phyloP scores from a whole-genome alignment of 2,888 invertebrate species.

The Pseudococcus longispinus region DNA sequence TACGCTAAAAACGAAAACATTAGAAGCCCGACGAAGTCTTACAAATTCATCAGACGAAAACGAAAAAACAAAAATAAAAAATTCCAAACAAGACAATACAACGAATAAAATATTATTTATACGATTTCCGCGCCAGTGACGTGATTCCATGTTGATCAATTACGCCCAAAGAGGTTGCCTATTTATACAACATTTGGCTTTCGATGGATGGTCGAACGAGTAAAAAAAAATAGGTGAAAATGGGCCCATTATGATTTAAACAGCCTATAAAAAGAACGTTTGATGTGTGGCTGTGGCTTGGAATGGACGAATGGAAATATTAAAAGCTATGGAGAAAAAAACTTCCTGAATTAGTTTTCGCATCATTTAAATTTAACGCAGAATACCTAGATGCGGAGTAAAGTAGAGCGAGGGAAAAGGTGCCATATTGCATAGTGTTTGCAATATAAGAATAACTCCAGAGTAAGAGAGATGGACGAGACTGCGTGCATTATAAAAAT shows the following conservation, averaged over 20 bases:
- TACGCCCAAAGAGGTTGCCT: background rate
- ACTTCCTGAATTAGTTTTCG: background rate
- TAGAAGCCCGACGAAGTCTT: background rate
- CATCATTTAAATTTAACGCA: slow-evolving; percentile 24
- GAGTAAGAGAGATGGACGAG: background rate
- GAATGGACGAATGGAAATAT: background rate
- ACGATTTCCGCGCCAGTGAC: background rate
- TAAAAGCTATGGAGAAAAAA: background rate
- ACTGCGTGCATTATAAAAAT: slow-evolving; percentile 10
- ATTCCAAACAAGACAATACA: background rate
- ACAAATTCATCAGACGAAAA: background rate
- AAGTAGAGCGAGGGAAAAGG: background rate
- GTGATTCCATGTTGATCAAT: background rate
- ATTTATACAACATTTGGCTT: background rate
- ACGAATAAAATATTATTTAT: background rate
- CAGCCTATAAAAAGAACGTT: background rate
- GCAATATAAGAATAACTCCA: background rate
- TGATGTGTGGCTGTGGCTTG: background rate
- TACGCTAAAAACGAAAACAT: too few relatives aligned
- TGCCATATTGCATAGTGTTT: background rate
- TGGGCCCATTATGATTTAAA: slow-evolving; percentile 1
- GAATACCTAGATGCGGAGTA: background rate
- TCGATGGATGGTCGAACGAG: background rate
- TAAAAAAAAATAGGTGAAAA: background rate
- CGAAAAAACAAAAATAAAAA: background rate